Conservation (phyloP, 2,113 vertebrate species). For the Antidorcas marsupialis region DNA sequence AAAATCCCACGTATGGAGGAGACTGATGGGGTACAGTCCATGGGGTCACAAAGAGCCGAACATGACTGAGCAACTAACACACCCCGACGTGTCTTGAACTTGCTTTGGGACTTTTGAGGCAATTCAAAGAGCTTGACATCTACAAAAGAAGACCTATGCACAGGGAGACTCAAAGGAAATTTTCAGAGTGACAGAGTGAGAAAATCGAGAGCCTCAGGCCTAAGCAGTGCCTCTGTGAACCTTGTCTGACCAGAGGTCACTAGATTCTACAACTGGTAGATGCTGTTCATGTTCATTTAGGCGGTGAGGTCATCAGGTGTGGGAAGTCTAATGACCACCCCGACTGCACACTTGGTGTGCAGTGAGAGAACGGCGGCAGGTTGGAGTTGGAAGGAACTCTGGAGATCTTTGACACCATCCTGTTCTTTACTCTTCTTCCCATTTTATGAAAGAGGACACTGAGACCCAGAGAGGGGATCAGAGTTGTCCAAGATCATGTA, state of each 20-base stretch:
- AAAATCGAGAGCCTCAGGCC: background rate
- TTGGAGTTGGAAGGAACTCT: background rate
- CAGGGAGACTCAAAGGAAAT: background rate
- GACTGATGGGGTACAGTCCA: background rate
- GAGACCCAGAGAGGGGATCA: background rate
- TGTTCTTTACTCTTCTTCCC: background rate
- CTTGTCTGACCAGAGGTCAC: background rate
- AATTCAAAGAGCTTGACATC: background rate
- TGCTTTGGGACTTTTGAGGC: background rate
- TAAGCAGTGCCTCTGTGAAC: background rate
- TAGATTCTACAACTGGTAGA: background rate
- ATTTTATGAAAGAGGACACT: background rate
- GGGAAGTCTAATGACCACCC: background rate
- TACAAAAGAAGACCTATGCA: background rate
- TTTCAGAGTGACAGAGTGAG: background rate
- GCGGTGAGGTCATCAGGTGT: background rate
- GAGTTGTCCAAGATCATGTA: background rate
- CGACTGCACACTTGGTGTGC: rapidly evolving
- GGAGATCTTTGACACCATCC: background rate
- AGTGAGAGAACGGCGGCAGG: background rate
- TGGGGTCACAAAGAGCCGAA: background rate
- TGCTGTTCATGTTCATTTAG: background rate
- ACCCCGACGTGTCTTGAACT: background rate
- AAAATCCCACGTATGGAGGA: background rate
- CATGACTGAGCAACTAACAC: background rate